Conservation (phyloP, 2,797 vertebrate genomes). For the Pteropus rufus region DNA sequence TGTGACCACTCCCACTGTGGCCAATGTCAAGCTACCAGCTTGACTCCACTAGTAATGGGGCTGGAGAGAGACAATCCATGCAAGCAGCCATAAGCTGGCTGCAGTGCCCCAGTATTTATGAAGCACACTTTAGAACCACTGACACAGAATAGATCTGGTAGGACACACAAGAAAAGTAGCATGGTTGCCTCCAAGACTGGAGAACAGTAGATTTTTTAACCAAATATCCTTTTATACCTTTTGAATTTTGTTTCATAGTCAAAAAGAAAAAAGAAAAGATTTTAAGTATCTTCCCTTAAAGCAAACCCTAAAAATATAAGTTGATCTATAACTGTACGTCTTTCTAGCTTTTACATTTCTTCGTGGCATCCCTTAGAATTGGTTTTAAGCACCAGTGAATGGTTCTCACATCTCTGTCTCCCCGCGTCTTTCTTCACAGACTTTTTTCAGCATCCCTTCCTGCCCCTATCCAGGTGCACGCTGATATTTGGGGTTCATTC, state of each 20-base stretch:
- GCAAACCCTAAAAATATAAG: background rate
- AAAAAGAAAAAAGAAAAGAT: background rate
- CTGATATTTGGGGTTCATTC: background rate
- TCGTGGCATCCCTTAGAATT: background rate
- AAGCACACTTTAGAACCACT: background rate
- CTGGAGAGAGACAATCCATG: accelerated
- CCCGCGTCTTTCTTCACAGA: background rate
- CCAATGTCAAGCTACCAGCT: background rate
- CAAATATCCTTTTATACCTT: background rate
- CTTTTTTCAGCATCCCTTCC: background rate
- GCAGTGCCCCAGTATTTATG: accelerated
- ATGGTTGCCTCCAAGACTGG: background rate
- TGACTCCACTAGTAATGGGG: background rate
- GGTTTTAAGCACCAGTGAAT: background rate
- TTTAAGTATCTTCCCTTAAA: background rate
- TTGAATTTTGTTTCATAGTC: background rate
- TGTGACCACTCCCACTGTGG: background rate
- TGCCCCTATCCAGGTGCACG: background rate
- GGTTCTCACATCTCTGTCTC: background rate
- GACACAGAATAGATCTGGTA: background rate
- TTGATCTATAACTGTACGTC: background rate
- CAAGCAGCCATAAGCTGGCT: accelerated
- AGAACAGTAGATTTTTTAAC: background rate
- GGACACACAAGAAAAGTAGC: background rate
- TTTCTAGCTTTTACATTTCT: background rate